phyloP scores from a whole-genome alignment of 1,140 invertebrate genomes.

The Caenorhabditis tropicalis region DNA sequence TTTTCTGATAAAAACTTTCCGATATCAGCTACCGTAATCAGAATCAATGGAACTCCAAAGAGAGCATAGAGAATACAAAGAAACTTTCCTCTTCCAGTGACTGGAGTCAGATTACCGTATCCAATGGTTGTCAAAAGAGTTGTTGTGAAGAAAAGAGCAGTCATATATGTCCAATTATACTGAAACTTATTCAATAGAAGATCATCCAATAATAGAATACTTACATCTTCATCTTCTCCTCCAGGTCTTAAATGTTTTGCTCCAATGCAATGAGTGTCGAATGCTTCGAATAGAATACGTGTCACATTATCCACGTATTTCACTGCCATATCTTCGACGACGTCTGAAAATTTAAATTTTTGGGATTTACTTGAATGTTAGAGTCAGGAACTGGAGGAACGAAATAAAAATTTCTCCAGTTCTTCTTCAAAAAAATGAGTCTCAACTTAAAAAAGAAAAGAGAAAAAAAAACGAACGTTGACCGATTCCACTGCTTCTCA shows the following conservation, averaged over 20 bases:
- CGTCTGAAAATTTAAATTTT: constrained; percentile 31
- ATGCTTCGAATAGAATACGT: constrained; percentile 69
- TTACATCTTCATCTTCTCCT: constrained; percentile 45
- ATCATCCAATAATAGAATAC: constrained; percentile 47
- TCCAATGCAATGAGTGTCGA: constrained; percentile 71
- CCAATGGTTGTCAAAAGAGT: constrained; percentile 71
- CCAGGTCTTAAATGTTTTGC: constrained; percentile 46
- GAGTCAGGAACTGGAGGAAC: too few species aligned
- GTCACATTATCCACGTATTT: constrained; percentile 69
- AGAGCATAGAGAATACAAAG: constrained; percentile 71
- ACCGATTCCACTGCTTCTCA: constrained; percentile 41
- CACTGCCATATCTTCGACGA: constrained; percentile 55
- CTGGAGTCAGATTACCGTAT: constrained; percentile 71
- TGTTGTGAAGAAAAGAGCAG: constrained; percentile 71
- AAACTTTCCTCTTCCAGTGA: constrained; percentile 65
- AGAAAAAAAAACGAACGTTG: constrained; percentile 49
- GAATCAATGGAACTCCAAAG: constrained; percentile 70
- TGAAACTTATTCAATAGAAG: constrained; percentile 44
- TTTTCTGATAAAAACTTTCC: constrained; percentile 71
- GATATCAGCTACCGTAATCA: constrained; percentile 71
- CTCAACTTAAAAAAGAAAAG: too few species aligned
- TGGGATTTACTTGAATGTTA: too few species aligned
- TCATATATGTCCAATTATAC: constrained; percentile 70
- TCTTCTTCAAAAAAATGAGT: too few species aligned
- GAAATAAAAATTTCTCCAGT: too few species aligned